Conservation (phyloP, 2,113 vertebrate genomes). For the Platichthys flesus region DNA sequence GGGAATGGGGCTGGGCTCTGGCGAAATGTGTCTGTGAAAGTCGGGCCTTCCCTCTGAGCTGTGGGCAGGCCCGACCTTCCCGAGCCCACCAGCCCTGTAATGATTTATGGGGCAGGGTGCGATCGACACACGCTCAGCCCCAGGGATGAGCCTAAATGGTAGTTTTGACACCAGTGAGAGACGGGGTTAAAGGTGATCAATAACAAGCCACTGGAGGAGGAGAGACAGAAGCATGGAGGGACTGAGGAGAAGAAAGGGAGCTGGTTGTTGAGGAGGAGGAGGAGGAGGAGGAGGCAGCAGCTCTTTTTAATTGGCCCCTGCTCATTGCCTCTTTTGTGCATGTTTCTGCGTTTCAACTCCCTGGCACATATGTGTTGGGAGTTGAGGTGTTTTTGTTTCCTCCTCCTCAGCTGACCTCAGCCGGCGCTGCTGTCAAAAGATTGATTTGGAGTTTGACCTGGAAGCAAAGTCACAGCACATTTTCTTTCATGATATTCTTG, state of each 20-base stretch:
- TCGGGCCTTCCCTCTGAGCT: conserved; percentile 63
- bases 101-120: conserved; percentile 89
- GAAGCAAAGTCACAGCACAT: conserved; percentile 15
- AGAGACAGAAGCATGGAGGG: conserved; percentile 68
- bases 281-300: conserved; percentile 47
- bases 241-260: conserved; percentile 37
- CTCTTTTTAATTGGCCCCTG: conserved; percentile 88
- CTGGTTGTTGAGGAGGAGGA: conserved; percentile 30
- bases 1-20: conserved; percentile 59
- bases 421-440: background rate
- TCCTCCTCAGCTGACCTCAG: conserved; percentile 36
- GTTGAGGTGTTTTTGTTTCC: conserved; percentile 35
- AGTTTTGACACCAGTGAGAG: conserved; percentile 91
- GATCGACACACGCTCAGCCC: conserved; percentile 86
- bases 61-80: conserved; percentile 34
- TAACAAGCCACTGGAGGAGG: conserved; percentile 86
- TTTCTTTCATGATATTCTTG: conserved; percentile 22
- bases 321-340: conserved; percentile 79
- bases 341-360: conserved; percentile 39
- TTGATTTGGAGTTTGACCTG: conserved; percentile 42
- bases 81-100: conserved; percentile 69
- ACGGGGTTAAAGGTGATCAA: conserved; percentile 95
- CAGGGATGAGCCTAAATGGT: conserved; percentile 89
- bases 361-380: conserved; percentile 44
- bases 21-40: conserved; percentile 61